phyloP scores from a whole-genome alignment of 2,113 vertebrate genomes.

The Leucosticte australis region DNA sequence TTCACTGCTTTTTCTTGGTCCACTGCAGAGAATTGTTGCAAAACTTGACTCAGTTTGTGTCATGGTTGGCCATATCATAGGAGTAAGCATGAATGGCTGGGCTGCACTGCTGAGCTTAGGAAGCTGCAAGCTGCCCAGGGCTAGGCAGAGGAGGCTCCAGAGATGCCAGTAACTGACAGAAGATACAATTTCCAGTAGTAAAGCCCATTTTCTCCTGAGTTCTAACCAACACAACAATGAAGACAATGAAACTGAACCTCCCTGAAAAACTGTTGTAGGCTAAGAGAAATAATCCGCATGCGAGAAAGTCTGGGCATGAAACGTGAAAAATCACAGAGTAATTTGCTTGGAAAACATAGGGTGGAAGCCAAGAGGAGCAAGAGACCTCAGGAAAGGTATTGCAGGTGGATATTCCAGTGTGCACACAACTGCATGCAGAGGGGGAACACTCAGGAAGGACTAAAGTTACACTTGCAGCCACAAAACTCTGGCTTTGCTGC shows the following conservation, averaged over 20 bases:
- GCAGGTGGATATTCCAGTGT: rapidly evolving
- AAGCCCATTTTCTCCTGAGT: not conserved
- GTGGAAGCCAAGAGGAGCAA: rapidly evolving
- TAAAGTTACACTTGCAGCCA: not conserved
- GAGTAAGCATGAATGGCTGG: not conserved
- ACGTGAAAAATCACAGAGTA: not conserved
- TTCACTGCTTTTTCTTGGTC: not conserved
- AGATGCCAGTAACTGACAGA: not conserved
- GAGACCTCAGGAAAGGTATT: not conserved
- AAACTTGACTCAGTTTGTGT: not conserved
- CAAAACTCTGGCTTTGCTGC: not conserved
- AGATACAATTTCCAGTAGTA: not conserved
- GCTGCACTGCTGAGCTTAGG: not conserved
- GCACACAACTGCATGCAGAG: not conserved
- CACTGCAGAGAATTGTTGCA: not conserved
- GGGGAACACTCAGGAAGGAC: not conserved
- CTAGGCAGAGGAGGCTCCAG: not conserved
- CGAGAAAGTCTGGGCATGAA: not conserved
- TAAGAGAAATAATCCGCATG: rapidly evolving
- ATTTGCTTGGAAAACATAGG: not conserved
- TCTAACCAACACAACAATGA: not conserved
- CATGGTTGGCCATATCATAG: not conserved
- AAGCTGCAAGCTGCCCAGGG: not conserved
- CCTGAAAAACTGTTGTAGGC: not conserved
- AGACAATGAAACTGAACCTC: not conserved